Evolutionary conservation across 2,113 vertebrate species (phyloP).

Genomic region (Carlito syrichta): DNA sequence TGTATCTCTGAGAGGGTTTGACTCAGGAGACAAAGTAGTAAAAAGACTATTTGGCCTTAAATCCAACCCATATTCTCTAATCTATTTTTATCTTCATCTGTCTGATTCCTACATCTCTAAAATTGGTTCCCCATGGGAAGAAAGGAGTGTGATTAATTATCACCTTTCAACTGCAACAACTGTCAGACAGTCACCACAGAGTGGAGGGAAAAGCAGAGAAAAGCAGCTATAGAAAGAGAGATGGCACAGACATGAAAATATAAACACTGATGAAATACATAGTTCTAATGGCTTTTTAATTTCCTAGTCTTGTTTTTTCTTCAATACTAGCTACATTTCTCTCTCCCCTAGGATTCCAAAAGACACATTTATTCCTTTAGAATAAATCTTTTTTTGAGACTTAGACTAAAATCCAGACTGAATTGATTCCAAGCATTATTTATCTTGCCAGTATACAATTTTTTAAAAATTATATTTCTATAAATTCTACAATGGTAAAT

Average conservation of each 20-base stretch:
- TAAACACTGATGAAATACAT: neutral
- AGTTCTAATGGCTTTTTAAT: neutral
- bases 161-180: neutral
- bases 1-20: neutral
- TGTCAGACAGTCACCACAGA: constrained; percentile 30
- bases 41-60: constrained; percentile 36
- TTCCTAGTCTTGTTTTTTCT: constrained; percentile 15
- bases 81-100: constrained; percentile 46
- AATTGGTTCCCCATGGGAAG: constrained; percentile 13
- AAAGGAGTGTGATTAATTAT: constrained; percentile 52
- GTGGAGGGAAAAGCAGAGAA: neutral
- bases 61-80: neutral
- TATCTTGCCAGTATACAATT: neutral
- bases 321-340: neutral
- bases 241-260: neutral
- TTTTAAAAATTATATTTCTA: neutral
- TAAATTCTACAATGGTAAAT: neutral
- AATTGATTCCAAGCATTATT: neutral
- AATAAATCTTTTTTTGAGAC: neutral
- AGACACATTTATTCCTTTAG: neutral
- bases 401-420: neutral
- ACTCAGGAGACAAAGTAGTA: neutral
- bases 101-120: constrained; percentile 41
- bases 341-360: neutral
- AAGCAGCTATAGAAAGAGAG: neutral